Evolutionary conservation across 1,140 invertebrate species (phyloP).

Genomic region (Drosophila pseudoobscura): DNA sequence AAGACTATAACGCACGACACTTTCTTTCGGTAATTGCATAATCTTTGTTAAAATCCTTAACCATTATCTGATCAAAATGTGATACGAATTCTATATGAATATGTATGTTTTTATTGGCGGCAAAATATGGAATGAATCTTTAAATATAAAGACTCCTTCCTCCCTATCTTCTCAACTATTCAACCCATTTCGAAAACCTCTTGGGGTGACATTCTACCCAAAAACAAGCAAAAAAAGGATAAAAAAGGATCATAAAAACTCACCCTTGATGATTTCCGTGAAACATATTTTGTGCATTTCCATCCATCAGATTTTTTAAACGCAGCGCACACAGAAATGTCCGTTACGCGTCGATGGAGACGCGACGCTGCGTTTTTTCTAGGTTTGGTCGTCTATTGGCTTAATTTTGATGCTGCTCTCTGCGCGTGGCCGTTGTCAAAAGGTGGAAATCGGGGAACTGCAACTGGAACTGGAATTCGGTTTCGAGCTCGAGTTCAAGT

Average conservation of each 20-base stretch:
- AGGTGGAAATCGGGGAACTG: not conserved
- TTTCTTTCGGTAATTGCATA: no score
- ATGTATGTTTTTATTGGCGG: no score
- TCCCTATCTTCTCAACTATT: not conserved
- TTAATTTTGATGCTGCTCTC: slow-evolving; percentile 79
- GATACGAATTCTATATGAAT: no score
- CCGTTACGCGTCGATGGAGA: slow-evolving; percentile 75
- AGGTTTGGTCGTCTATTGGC: slow-evolving; percentile 67
- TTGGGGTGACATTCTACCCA: not conserved
- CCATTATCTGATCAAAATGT: no score
- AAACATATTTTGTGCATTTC: slow-evolving; percentile 84
- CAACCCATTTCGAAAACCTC: not conserved
- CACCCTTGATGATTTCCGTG: slow-evolving; percentile 84
- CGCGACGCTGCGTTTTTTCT: slow-evolving; percentile 70
- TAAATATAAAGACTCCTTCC: not conserved
- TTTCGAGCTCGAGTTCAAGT: not conserved
- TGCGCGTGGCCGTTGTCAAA: slow-evolving; percentile 65
- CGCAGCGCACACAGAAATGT: slow-evolving; percentile 74
- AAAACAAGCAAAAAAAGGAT: no score
- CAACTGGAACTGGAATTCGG: not conserved
- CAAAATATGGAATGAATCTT: not conserved
- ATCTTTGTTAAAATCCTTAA: no score
- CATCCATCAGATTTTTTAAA: slow-evolving; percentile 83
- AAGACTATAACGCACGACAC: no score
- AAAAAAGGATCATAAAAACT: slow-evolving; percentile 42